Base-by-base conservation (phyloP, 37 sponge, comb jelly and placozoan genomes). In the Diacarnus erythraeanus region DNA sequence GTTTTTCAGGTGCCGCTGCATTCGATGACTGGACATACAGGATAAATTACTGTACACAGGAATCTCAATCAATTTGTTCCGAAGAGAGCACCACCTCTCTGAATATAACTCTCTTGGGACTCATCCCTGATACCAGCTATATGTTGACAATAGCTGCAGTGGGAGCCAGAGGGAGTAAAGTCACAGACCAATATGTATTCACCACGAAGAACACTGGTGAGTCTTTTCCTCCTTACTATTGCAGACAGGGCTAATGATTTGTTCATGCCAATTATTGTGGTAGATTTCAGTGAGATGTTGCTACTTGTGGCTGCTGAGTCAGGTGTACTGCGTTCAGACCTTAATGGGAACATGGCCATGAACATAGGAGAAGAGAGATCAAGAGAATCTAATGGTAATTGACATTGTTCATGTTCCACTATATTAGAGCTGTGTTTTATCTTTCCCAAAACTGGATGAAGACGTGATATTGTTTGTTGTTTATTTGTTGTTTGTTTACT, bases 1-100 rank as follows among this genome's bases (percentile, higher is more conserved):
- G n/a, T n/a, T 74, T 38, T 30, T 29, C 67, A 77, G 84, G 84
- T 69, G n/a, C 42, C 23, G 44, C 35, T 84, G 77, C 77, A 18
- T 84, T 56, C 36, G 39, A 27, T 51, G 18, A 36, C 25, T 84
- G 84, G 84, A 58, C 15, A 1, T 83, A 83, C 58, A 31, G 18
- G 61, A 31, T 82, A 10, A 37, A 44, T n/a, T 82, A 73, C 66
- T 26, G 35, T n/a, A 15, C 26, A 1, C n/a, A 59, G 22, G 42
- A 1, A 8, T 41, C 26, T 12, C 38, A 43, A 2, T 29, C 2
- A 5, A 5, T 47, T 10, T 21, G 2, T 21, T 1, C 4, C 2
- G 25, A 2, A 33, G 33, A 8, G 1, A 43, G 34, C 39, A 85
- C 86, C n/a, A 23, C 29, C 44, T 21, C 33, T 10, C 69, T 77